Base-by-base conservation (phyloP, 2,797 vertebrate genomes). In the Coregonus suidteri region DNA sequence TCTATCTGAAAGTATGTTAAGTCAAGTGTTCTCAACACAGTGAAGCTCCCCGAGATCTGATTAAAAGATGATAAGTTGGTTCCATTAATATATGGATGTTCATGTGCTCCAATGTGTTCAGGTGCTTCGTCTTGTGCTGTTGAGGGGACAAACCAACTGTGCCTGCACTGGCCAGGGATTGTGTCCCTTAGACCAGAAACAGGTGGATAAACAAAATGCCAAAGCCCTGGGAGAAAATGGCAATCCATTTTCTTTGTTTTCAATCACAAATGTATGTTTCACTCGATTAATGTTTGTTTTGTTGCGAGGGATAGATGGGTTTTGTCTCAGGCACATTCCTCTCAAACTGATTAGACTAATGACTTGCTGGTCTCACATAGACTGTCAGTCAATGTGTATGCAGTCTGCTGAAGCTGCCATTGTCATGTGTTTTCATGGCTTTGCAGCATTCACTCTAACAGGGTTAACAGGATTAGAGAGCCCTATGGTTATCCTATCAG, bases 401-500 rank as follows among this genome's bases (percentile, higher is more conserved):
- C 31, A 35, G 66, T 34, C 66, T 16, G 41, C 41, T 47, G 41
- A 47, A 11, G 41, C 41, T 47, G 41, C 41, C 41, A 47, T 47
- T 47, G 41, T 47, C 41, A 47, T 47, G 41, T 13, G 41, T 11
- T 47, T 47, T 47, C 41, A 47, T 47, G 41, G 41, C 41, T 47
- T 47, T 47, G 41, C 41, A 47, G 41, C 41, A 47, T 47, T 9
- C 41, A 47, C 41, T 47, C 64, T 69, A 62, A 20, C 53, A 73
- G 86, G 85, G 85, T 89, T 90, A 90, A 90, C 85, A 74, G 84
- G 89, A 90, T 92, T 88, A 86, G 76, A 81, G 80, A 79, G 77
- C 75, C 75, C 73, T 79, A 69, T 82, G 76, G 81, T 89, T 85
- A 86, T 91, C 88, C 88, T 84, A 86, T 91, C 82, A 86, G 80